Base-by-base conservation (phyloP, 1,140 invertebrate species). In the Oreohelix idahoensis region DNA sequence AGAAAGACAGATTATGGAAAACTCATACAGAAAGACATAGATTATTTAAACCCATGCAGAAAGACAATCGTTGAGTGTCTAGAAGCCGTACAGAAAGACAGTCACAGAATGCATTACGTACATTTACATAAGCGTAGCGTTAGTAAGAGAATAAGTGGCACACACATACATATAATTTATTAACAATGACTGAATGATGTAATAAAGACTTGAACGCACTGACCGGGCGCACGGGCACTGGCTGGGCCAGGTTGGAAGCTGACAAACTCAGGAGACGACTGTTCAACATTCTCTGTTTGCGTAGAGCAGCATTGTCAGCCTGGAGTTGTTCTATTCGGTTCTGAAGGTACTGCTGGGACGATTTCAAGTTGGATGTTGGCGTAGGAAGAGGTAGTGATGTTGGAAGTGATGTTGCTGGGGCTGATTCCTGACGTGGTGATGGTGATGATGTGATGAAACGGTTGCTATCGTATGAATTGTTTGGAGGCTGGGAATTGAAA, bases 241-340 rank as follows among this genome's bases (percentile, higher is more conserved):
- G 83, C 42, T 86, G 84, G 51, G 83, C 83, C 32, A 89, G 74
- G 79, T 89, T 85, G 20, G 88, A 87, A 2, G 86, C 84, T 74
- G 88, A 87, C 76, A 71, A 78, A 29, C 79, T 84, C 29, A 71
- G 13, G 4, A n/a, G 70, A 8, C 49, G n/a, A 17, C 39, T 79
- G 42, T 85, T 83, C 77, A 85, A 74, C 29, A 86, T 84, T 32
- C 86, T 85, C 36, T 85, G 83, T 38, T 81, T 83, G 26, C 84
- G 84, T 15, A 90, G 86, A 17, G 83, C 77, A 70, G 87, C 78
- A 78, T 90, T 89, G 29, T 90, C 87, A 35, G 78, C 83, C 66
- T 88, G 84, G 17, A 90, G 86, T 66, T 89, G 86, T 42, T 85
- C 78, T 42, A 88, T 84, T 79, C 84, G 76, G 69, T 69, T 66